Base-by-base conservation (phyloP, 1,140 invertebrate species). In the Drosophila erecta region DNA sequence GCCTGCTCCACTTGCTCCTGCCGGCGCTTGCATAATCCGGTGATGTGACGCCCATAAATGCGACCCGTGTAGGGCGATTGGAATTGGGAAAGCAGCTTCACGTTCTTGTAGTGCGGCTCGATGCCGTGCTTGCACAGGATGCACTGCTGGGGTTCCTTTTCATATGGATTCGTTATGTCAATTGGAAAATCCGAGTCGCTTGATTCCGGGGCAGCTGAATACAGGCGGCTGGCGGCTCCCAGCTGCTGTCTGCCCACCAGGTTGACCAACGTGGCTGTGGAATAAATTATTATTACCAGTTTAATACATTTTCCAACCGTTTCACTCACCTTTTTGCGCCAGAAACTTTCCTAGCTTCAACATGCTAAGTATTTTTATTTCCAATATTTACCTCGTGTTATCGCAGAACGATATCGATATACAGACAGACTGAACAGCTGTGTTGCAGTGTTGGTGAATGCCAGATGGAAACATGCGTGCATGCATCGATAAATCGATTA, bases 61-160 rank as follows among this genome's bases (percentile, higher is more conserved):
- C 95, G 94, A 10, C 98, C 98, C 11, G 98, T 99, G 81, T 96
- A 97, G 1, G 96, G 95, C 44, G 98, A 99, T 89, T 99, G 96
- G 93, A 99, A 99, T 91, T 99, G 98, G 14, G 97, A 98, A 2
- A 99, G 92, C 6, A 99, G 92, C 57, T 96, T 95, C 0, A 96
- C 94, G 93, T 99, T 99, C 92, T 99, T 99, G 86, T 98, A 99
- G 93, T 98, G 95, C 1, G 97, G 95, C 11, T 93, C 93, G 49
- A 99, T 95, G 27, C 97, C 94, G 62, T 96, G 93, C 93, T 96
- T 95, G 92, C 98, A 99, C n/a, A 99, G 92, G 73, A 99, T 95
- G 85, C 98, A 99, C 79, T 95, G 91, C 11, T 92, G 92, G 59
- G 93, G 94, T 64, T 96, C 95, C 85, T 95, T 96, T 87, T 95